phyloP scores from a whole-genome alignment of 1,140 invertebrate genomes.

The Bombus polaris region DNA sequence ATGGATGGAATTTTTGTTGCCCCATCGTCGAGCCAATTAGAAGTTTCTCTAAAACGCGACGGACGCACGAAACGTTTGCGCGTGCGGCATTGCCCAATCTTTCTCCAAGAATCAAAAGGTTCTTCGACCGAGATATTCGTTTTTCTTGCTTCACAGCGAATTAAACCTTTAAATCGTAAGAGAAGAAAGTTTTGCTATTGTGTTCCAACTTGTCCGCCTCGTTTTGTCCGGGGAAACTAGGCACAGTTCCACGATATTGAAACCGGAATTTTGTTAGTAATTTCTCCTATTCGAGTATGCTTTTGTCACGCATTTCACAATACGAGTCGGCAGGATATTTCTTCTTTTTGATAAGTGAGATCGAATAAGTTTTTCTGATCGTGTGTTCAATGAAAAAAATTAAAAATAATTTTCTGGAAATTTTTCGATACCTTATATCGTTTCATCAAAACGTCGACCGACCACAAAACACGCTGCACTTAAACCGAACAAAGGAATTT shows the following conservation, averaged over 20 bases:
- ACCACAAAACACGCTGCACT: background rate
- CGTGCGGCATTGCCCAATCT: too few relatives aligned
- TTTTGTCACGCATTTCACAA: background rate
- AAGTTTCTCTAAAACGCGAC: background rate
- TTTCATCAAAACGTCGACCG: background rate
- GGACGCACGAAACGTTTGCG: background rate
- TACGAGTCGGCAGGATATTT: background rate
- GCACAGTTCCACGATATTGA: constrained; percentile 10
- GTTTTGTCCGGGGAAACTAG: background rate
- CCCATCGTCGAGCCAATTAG: background rate
- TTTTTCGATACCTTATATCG: background rate
- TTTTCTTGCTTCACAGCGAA: constrained; percentile 12
- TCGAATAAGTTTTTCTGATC: background rate
- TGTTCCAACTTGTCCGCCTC: too few relatives aligned
- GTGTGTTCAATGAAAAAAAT: too few relatives aligned
- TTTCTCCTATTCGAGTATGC: background rate
- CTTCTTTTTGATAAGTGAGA: background rate
- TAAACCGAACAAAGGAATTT: background rate
- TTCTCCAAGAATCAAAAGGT: background rate
- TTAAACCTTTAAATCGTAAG: background rate
- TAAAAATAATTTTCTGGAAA: background rate
- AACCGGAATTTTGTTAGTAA: background rate
- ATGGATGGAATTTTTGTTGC: background rate
- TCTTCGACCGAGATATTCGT: background rate
- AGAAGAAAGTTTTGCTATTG: background rate